Base-by-base conservation (phyloP, 2,888 invertebrate genomes). In the Orchestes rusci region DNA sequence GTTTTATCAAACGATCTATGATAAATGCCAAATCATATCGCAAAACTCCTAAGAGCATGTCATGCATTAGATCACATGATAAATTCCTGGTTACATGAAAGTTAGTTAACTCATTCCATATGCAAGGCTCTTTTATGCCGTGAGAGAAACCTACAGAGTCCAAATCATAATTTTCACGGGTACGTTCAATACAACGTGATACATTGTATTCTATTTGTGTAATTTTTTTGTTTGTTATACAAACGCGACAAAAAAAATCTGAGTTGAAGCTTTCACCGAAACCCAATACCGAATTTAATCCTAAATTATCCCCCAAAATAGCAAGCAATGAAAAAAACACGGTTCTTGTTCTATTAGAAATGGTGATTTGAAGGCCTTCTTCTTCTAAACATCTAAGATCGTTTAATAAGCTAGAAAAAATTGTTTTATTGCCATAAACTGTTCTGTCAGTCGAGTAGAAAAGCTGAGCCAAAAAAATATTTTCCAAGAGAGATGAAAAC, bases 391-490 rank as follows among this genome's bases (percentile, higher is more conserved):
- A n/a, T n/a, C n/a, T n/a, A n/a, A n/a, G n/a, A n/a, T n/a, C 30
- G 2, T 43, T 20, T 15, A 43, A 19, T 39, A 43, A 8, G n/a
- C 18, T 40, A 3, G 10, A 3, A 43, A 43, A 40, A 16, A 41
- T 20, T 20, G n/a, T 38, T 30, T 30, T 19, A 40, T 40, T 31
- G 5, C 31, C 31, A 31, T n/a, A 8, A n/a, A n/a, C n/a, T n/a
- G n/a, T n/a, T n/a, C n/a, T n/a, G n/a, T n/a, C n/a, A n/a, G n/a
- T n/a, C n/a, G n/a, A n/a, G n/a, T n/a, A n/a, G n/a, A n/a, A n/a
- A n/a, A n/a, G n/a, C n/a, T n/a, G n/a, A n/a, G n/a, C n/a, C 19
- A 43, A 29, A 39, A 43, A 43, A 17, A 43, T 43, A 12, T 43
- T 43, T 13, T 40, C 30, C 20, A 43, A 31, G 10, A 15, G 16